These are phyloP conservation scores for Escarpia spicata DNA, from an alignment of 2,888 invertebrate genomes.

Conservation along the genomic window DNA sequence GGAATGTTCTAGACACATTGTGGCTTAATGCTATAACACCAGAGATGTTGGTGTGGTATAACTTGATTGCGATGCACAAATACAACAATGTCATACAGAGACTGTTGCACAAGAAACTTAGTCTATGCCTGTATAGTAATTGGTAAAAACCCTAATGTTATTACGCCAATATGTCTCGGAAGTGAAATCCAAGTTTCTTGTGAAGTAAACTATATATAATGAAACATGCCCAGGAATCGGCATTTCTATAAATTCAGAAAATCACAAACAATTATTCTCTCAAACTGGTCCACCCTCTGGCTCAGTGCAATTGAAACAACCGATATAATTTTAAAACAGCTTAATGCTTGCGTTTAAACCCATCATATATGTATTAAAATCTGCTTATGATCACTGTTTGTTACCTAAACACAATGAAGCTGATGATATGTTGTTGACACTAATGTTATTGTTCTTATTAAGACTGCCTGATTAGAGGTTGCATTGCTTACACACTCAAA, in stretches of 20 bases:
- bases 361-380: background rate
- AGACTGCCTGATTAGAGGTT: background rate
- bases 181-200: no score
- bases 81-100: no score
- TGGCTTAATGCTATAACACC: background rate
- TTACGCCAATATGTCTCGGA: no score
- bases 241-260: no score
- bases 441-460: background rate
- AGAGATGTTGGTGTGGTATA: background rate
- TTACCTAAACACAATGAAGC: background rate
- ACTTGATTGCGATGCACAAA: no score
- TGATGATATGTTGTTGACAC: constrained; percentile 3
- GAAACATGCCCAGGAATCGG: no score
- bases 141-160: no score
- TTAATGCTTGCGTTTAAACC: background rate
- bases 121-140: no score
- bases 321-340: background rate
- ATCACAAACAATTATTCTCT: background rate
- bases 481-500: background rate
- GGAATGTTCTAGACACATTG: background rate
- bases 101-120: no score
- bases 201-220: no score
- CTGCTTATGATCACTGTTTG: background rate
- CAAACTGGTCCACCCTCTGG: background rate
- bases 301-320: background rate